Evolutionary conservation across 2,797 vertebrate genomes (phyloP), one percentile per base, ranked within the genome.

Genomic region (Gila robusta): DNA sequence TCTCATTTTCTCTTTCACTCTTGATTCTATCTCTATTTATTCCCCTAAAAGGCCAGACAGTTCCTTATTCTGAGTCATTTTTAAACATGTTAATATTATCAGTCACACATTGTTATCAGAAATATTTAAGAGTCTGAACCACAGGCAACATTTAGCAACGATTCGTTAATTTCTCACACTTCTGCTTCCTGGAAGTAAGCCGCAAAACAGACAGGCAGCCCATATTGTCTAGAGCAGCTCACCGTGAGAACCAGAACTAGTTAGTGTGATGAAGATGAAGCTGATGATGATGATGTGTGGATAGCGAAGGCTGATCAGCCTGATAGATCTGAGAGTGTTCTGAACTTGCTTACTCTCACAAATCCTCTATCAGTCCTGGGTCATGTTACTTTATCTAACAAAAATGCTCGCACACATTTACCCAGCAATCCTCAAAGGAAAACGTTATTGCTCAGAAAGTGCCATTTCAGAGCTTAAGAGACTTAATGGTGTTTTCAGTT

Each of bases 81-180:
- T 81, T 74, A 78, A 79, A 32, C 39, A 44, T 70, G 47, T 47
- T 80, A 77, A 70, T 54, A 81, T 78, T 62, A 78, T 35, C 73
- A 17, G 62, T 81, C 70, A 56, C 82, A 70, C 19, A 11, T 14
- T 69, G 41, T 44, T 82, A 81, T 86, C 79, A 82, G 71, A 70
- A 26, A 32, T 56, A 67, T 74, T 59, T 71, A 8, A 66, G 47
- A 81, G 52, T 66, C 39, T 62, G 23, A 52, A 79, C 78, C 79
- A 26, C 66, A 85, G 16, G 39, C 54, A 78, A 54, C 32, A 77
- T 82, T 77, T 82, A 81, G 87, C 14, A 56, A 64, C 16, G 8
- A 87, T 78, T 79, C 64, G 47, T 84, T 78, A 70, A 83, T 79
- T 79, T 80, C 69, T 79, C 59, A 84, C 32, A 47, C 67, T 79